phyloP scores from a whole-genome alignment of 2,888 invertebrate species.

The Pyrrhia umbra region DNA sequence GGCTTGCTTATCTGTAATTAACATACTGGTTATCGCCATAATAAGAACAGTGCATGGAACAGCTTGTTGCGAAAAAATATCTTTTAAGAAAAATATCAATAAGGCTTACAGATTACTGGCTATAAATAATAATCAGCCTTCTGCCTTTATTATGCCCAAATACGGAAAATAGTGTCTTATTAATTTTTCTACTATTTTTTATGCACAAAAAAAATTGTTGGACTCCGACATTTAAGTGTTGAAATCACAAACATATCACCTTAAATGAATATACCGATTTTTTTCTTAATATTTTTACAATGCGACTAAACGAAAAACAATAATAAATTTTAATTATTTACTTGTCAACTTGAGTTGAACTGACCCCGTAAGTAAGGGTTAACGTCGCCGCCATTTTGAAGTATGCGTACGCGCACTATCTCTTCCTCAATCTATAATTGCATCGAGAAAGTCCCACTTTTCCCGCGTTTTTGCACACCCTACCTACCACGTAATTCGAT shows the following conservation, averaged over 20 bases:
- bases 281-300: not conserved
- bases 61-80: constrained; percentile 25
- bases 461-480: constrained; percentile 72
- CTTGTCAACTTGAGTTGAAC: constrained; percentile 38
- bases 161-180: not conserved
- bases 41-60: constrained; percentile 17
- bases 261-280: not conserved
- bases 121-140: not conserved
- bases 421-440: constrained; percentile 72
- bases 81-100: constrained; percentile 32
- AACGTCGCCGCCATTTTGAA: constrained; percentile 62
- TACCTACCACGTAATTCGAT: constrained; percentile 45
- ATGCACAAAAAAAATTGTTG: not conserved
- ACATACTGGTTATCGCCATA: constrained; percentile 44
- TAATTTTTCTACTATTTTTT: not conserved
- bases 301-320: constrained; percentile 7
- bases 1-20: constrained; percentile 41
- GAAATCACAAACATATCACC: not conserved
- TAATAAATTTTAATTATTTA: constrained; percentile 20
- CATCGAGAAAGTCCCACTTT: constrained; percentile 72
- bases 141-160: constrained; percentile 1
- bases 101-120: constrained; percentile 22
- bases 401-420: constrained; percentile 67
- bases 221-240: too few species aligned
- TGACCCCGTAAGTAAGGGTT: constrained; percentile 52